Evolutionary conservation across 2,888 invertebrate species (phyloP), one percentile per base, ranked within the genome.

Genomic region (Cheilosia soror): DNA sequence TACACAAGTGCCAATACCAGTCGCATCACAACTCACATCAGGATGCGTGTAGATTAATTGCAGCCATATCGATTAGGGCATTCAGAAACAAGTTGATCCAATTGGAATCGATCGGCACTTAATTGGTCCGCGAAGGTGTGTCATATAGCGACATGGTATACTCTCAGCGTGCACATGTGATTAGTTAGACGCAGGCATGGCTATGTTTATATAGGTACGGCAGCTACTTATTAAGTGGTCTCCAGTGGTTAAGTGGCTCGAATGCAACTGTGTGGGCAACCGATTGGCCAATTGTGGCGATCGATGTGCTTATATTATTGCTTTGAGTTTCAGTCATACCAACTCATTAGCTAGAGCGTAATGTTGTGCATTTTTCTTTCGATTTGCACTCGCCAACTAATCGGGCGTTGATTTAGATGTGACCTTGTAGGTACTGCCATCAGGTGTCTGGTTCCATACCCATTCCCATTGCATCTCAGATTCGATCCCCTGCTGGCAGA

Each of bases 81-180:
- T 62, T 69, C n/a, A 65, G 29, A 60, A 51, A 77, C 71, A 31
- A 68, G 58, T 66, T 63, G 77, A 44, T 68, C 76, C 85, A 77
- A 85, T 85, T 77, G 68, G 63, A 85, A 77, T 42, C 63, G 81
- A 85, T 72, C 44, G 68, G n/a, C 31, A 47, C 25, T 57, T 85
- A 85, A 85, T 77, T 81, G 81, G 66, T 63, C 37, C 58, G 40
- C 27, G 68, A 81, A 81, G 85, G 85, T 81, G 85, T 85, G 85
- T 76, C 71, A 27, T 42, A 27, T 27, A n/a, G 25, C 63, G 11
- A 51, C 27, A 2, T 33, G 5, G 15, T 71, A 47, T 15, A 65
- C 33, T 53, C 49, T 47, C 31, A 33, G 47, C 49, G 51, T 25
- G 20, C 60, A 58, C 57, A 44, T 7, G 47, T 44, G 33, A 62